Evolutionary conservation across 2,797 vertebrate species (phyloP).

Genomic region (Parauchenoglanis punctatus): DNA sequence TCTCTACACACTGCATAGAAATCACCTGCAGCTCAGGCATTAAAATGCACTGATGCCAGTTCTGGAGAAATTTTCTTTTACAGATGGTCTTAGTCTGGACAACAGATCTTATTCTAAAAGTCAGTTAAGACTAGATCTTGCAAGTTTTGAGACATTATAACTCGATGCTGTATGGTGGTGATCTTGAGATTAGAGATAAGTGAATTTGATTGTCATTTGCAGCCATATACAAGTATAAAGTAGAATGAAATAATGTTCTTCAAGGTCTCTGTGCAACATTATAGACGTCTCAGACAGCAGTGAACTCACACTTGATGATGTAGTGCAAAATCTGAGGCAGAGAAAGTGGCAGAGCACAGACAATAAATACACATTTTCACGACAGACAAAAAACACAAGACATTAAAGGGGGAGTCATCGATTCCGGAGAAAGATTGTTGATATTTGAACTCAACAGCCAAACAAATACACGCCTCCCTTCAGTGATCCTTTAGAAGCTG

Average conservation of each 20-base stretch:
- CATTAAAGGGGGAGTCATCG: too few species aligned
- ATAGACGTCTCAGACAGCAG: not conserved
- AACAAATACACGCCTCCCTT: too few species aligned
- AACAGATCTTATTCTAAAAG: too few species aligned
- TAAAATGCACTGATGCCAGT: not conserved
- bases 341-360: not conserved
- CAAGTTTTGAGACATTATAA: not conserved
- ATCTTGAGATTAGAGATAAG: not conserved
- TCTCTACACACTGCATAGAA: constrained; percentile 11
- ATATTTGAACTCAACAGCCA: too few species aligned
- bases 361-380: not conserved
- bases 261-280: not conserved
- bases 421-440: too few species aligned
- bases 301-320: not conserved
- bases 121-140: not conserved
- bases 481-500: too few species aligned
- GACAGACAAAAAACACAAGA: not conserved
- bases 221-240: not conserved
- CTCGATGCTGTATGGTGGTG: not conserved
- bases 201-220: not conserved
- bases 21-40: not conserved
- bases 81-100: not conserved
- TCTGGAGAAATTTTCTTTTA: not conserved
- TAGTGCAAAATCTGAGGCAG: not conserved
- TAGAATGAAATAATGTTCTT: not conserved